phyloP scores from a whole-genome alignment of 1,140 invertebrate genomes.

The Drosophila teissieri region DNA sequence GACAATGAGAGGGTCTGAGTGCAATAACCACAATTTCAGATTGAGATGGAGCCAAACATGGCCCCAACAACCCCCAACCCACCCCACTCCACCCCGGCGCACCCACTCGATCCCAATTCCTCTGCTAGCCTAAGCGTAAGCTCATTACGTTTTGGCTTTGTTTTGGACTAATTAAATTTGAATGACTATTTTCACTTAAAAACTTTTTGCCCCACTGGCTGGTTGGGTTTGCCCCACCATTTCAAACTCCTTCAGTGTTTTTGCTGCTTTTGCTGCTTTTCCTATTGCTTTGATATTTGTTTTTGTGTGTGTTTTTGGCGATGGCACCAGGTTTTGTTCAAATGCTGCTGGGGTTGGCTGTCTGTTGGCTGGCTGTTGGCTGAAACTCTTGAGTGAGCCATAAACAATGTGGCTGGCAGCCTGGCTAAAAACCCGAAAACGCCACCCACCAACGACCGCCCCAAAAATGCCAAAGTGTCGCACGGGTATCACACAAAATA shows the following conservation, averaged over 20 bases:
- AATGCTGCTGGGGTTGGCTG: slow-evolving; percentile 51
- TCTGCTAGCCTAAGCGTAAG: slow-evolving; percentile 64
- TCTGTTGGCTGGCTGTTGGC: slow-evolving; percentile 1
- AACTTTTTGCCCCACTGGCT: slow-evolving; percentile 67
- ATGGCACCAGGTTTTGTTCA: slow-evolving; percentile 59
- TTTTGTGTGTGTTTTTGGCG: slow-evolving; percentile 6
- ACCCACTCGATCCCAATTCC: not conserved
- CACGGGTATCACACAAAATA: slow-evolving; percentile 81
- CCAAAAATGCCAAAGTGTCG: slow-evolving; percentile 77
- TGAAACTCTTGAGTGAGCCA: slow-evolving; percentile 75
- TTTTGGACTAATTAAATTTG: slow-evolving; percentile 83
- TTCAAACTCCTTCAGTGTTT: not conserved
- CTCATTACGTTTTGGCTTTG: slow-evolving; percentile 82
- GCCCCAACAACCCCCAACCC: not conserved
- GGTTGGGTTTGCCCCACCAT: slow-evolving; percentile 2
- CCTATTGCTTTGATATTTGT: slow-evolving; percentile 18
- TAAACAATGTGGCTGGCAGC: slow-evolving; percentile 64
- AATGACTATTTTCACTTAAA: slow-evolving; percentile 84
- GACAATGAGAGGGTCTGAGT: slow-evolving; percentile 39
- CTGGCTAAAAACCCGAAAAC: slow-evolving; percentile 19
- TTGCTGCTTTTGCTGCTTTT: slow-evolving; percentile 32
- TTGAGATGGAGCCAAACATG: slow-evolving; percentile 58
- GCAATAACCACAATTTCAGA: slow-evolving; percentile 79
- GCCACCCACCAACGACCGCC: slow-evolving; percentile 13
- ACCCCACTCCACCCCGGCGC: not conserved